Evolutionary conservation across 1,140 invertebrate genomes (phyloP).

Genomic region (Proctacanthus coquilletti): DNA sequence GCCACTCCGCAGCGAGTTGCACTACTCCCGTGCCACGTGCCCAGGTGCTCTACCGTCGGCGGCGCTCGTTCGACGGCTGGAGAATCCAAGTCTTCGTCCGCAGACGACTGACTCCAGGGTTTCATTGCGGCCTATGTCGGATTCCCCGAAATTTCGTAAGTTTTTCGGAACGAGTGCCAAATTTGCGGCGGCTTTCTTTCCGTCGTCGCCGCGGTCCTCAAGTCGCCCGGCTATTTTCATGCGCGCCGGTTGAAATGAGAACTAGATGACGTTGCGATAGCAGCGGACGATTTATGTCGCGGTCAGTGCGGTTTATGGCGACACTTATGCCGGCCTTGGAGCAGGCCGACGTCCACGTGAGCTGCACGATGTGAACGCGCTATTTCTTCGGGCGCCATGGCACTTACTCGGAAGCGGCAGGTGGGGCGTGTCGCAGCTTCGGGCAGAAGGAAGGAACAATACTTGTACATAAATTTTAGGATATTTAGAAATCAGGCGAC

Average conservation of each 20-base stretch:
- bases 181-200: too few relatives aligned
- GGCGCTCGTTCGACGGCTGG: too few relatives aligned
- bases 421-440: not conserved
- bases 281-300: not conserved
- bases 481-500: too few relatives aligned
- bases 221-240: not conserved
- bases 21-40: too few relatives aligned
- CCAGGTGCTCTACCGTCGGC: too few relatives aligned
- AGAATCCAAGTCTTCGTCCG: too few relatives aligned
- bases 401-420: not conserved
- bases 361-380: not conserved
- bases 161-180: too few relatives aligned
- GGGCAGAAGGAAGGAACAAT: too few relatives aligned
- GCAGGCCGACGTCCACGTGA: not conserved
- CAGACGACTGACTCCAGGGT: too few relatives aligned
- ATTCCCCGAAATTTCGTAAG: not conserved
- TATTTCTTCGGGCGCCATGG: not conserved
- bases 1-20: not conserved
- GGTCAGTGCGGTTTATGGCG: not conserved
- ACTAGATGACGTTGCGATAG: not conserved
- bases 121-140: too few relatives aligned
- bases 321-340: not conserved
- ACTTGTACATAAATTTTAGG: too few relatives aligned
- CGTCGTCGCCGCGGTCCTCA: too few relatives aligned
- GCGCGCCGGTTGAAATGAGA: not conserved